Percentiles rank a stretch among this genome's conserved stretches.
phyloP scores from a whole-genome alignment of 1,140 invertebrate genomes.

The Heliconius hermathena region DNA sequence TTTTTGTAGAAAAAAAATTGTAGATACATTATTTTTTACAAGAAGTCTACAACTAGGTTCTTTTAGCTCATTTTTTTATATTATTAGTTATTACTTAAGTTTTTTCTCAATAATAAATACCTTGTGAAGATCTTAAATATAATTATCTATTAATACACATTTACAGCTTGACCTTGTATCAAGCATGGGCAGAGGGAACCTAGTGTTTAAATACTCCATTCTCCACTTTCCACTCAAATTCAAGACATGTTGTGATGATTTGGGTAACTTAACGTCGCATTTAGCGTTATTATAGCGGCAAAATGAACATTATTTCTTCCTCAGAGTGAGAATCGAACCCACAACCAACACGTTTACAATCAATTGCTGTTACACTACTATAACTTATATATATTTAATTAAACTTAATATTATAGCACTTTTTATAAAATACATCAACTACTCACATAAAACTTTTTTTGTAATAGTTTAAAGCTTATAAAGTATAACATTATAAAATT shows the following conservation, averaged over 20 bases:
- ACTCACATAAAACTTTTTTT: too few relatives aligned
- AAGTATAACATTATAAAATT: background rate
- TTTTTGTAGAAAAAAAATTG: background rate
- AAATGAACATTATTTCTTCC: too few relatives aligned
- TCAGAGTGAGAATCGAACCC: too few relatives aligned
- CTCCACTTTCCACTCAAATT: too few relatives aligned
- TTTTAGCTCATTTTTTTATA: constrained; percentile 8
- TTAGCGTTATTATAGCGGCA: background rate
- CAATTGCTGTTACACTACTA: too few relatives aligned
- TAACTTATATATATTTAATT: too few relatives aligned
- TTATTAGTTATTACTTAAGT: background rate
- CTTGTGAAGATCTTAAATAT: constrained; percentile 12
- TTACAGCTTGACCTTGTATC: background rate
- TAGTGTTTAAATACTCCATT: too few relatives aligned
- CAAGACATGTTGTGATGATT: too few relatives aligned
- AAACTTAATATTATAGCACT: too few relatives aligned
- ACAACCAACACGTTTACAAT: too few relatives aligned
- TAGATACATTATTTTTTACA: background rate
- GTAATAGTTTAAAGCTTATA: background rate
- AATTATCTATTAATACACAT: background rate
- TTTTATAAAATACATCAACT: too few relatives aligned
- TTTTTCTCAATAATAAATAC: background rate
- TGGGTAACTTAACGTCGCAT: background rate
- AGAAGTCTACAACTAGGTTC: background rate
- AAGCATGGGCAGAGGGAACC: background rate